Conservation (phyloP, 2,888 invertebrate species). For the Yponomeuta sedellus region DNA sequence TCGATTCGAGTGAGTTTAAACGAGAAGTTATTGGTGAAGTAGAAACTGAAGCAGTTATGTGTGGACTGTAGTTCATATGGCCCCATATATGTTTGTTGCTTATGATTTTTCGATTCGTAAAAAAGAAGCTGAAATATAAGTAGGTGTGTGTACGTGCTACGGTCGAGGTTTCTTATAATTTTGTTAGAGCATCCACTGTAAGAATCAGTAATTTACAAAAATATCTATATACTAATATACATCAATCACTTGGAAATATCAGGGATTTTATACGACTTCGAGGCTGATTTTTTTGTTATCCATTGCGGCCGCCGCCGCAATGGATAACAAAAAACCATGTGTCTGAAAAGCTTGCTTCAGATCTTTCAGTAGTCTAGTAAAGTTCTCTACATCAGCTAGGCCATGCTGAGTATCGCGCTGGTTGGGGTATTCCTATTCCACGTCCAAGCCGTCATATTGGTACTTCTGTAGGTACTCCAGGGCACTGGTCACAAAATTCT, state of each 20-base stretch:
- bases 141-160: too few relatives aligned
- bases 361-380: slow-evolving; percentile 71
- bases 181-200: too few relatives aligned
- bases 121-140: too few relatives aligned
- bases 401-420: slow-evolving; percentile 68
- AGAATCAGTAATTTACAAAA: too few relatives aligned
- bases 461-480: slow-evolving; percentile 70
- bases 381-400: slow-evolving; percentile 66
- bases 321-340: slow-evolving; percentile 71
- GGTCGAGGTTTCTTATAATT: too few relatives aligned
- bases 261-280: slow-evolving; percentile 77
- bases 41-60: too few relatives aligned
- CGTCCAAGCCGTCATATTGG: slow-evolving; percentile 82
- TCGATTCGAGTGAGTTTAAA: too few relatives aligned
- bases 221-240: too few relatives aligned
- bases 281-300: slow-evolving; percentile 55
- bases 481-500: slow-evolving; percentile 74
- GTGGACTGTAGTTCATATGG: too few relatives aligned
- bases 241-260: slow-evolving; percentile 65
- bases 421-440: slow-evolving; percentile 85
- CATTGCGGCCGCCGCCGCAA: slow-evolving; percentile 78
- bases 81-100: too few relatives aligned
- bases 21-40: too few relatives aligned
- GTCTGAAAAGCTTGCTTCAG: slow-evolving; percentile 70
- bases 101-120: too few relatives aligned